Conservation (phyloP, 2,797 vertebrate species). For the Ptychadena robeensis region DNA sequence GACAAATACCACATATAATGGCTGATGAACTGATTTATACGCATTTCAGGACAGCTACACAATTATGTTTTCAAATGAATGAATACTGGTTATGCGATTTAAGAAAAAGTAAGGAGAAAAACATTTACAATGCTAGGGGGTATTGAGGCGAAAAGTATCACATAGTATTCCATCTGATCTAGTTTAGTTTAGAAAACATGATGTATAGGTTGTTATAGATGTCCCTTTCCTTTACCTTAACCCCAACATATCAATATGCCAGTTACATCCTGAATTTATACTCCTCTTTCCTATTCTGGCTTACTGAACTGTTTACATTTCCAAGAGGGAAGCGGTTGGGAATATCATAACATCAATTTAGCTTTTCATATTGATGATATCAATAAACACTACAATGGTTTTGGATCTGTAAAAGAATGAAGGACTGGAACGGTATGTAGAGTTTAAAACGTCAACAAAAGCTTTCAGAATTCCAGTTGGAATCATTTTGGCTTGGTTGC, state of each 20-base stretch:
- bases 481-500: slow-evolving; percentile 36
- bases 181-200: too few species aligned
- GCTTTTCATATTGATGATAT: slow-evolving; percentile 41
- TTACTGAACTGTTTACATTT: slow-evolving; percentile 42
- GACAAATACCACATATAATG: too few species aligned
- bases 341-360: slow-evolving; percentile 27
- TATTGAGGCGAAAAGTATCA: too few species aligned
- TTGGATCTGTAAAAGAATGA: slow-evolving; percentile 29
- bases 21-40: too few species aligned
- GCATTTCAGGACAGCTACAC: too few species aligned
- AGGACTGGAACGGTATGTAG: slow-evolving; percentile 20
- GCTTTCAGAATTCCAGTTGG: slow-evolving; percentile 2
- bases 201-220: too few species aligned
- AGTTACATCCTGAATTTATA: slow-evolving; percentile 17
- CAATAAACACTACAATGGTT: slow-evolving; percentile 36
- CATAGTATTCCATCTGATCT: too few species aligned
- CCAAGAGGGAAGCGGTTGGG: slow-evolving; percentile 16
- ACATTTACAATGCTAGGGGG: too few species aligned
- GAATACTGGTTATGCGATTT: too few species aligned
- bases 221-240: too few species aligned
- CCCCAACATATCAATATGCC: background rate
- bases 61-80: too few species aligned
- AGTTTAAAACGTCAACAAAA: slow-evolving; percentile 10
- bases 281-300: slow-evolving; percentile 4
- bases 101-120: too few species aligned